These are phyloP conservation scores for Ferrisia virgata DNA, from an alignment of 2,888 invertebrate species.

Conservation along the genomic window DNA sequence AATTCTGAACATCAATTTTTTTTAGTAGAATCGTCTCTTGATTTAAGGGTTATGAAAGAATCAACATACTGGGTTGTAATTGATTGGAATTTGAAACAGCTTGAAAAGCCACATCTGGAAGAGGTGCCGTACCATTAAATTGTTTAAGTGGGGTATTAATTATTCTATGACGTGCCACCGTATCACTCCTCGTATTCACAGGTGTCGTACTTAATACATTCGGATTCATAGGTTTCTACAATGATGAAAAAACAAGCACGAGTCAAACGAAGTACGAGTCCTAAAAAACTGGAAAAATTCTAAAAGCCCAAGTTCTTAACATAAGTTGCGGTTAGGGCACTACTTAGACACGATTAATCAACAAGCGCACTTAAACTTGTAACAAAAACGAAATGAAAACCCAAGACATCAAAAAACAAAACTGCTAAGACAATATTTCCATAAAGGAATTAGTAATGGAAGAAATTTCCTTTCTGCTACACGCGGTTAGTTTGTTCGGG, in stretches of 20 bases:
- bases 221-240: neutral
- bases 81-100: neutral
- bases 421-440: too few species aligned
- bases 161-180: neutral
- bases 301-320: too few species aligned
- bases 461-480: too few species aligned
- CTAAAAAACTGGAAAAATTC: too few species aligned
- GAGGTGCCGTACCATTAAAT: neutral
- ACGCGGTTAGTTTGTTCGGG: too few species aligned
- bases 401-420: too few species aligned
- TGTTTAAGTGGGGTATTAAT: neutral
- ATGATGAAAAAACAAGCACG: neutral
- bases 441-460: too few species aligned
- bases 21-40: neutral
- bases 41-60: neutral
- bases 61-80: neutral
- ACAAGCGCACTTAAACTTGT: neutral
- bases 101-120: neutral
- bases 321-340: too few species aligned
- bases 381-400: too few species aligned
- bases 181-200: neutral
- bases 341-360: neutral
- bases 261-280: neutral
- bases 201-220: neutral
- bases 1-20: slow-evolving; percentile 37